Base-by-base conservation (phyloP, 2,797 vertebrate genomes). In the Parauchenoglanis punctatus region DNA sequence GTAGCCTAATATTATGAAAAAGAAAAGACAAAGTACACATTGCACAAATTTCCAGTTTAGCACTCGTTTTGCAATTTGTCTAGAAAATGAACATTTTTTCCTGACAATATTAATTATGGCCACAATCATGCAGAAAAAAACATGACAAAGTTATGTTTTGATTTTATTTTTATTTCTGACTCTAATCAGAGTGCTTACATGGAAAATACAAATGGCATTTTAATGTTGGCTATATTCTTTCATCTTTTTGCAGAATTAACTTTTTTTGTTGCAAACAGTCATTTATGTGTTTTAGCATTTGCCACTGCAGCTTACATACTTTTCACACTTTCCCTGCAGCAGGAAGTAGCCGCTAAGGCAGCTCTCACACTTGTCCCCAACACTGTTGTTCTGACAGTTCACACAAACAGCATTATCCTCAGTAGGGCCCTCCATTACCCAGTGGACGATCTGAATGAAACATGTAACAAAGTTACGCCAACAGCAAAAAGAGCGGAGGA, bases 331-430 rank as follows among this genome's bases (percentile, higher is more conserved):
- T 8, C 96, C 96, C 18, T 97, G 96, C 85, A 98, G 95, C 54
- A 98, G 94, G 92, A 99, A 99, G 93, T 94, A 98, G 76, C 98
- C 97, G 0, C 96, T 95, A 15, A 97, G 95, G 87, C 98, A 99
- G 93, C 95, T 97, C 88, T 98, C 97, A 68, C 98, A 98, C 85
- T 96, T 97, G 92, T 98, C 97, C 13, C 97, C 97, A 0, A 96
- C 95, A 85, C 97, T 98, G 94, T 97, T 98, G 93, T 99, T 98
- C 92, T 97, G 97, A 91, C 98, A 99, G 89, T 93, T 97, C 73
- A 97, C 97, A 86, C 98, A 99, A 52, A 98, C 94, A 0, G 97
- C 97, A 1, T 93, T 95, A 0, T 98, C 97, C 88, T 98, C 97
- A 0, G 95, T 94, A 0, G 98, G 97, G 31, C 98, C 98, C 91